These are phyloP conservation scores for Cantharis lateralis DNA, from an alignment of 2,888 invertebrate species.

Conservation along the genomic window DNA sequence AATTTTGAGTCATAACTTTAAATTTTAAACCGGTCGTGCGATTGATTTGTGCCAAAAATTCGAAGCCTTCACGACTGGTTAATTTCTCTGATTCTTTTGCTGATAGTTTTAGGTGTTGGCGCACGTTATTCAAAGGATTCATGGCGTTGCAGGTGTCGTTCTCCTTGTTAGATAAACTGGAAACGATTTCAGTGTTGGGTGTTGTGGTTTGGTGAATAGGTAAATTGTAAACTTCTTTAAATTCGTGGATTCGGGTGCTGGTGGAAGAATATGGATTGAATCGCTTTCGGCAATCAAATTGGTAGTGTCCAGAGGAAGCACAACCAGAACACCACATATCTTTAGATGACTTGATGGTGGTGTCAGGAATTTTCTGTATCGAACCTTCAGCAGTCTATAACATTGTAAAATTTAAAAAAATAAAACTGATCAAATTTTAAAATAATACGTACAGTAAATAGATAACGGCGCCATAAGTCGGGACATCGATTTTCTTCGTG, in stretches of 20 bases:
- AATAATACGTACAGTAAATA: conserved; percentile 65
- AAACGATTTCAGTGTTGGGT: background rate
- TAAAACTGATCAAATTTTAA: background rate
- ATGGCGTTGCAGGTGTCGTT: background rate
- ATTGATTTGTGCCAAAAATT: background rate
- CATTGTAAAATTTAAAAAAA: background rate
- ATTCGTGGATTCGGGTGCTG: conserved; percentile 38
- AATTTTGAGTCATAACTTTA: background rate
- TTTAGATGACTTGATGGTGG: conserved; percentile 47
- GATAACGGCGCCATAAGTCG: conserved; percentile 77
- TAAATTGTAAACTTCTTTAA: conserved; percentile 37
- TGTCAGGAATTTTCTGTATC: conserved; percentile 38
- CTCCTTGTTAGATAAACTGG: background rate
- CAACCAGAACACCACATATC: conserved; percentile 56
- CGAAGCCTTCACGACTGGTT: background rate
- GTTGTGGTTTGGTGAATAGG: background rate
- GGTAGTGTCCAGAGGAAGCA: conserved; percentile 53
- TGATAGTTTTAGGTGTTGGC: background rate
- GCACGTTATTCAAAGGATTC: background rate
- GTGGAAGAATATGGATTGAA: conserved; percentile 41
- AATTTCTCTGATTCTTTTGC: background rate
- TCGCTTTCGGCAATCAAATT: conserved; percentile 43
- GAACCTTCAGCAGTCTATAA: conserved; percentile 41
- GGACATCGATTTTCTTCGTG: conserved; percentile 68
- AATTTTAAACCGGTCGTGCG: background rate